Base-by-base conservation (phyloP, 2,888 invertebrate species). In the Artemia sinica region DNA sequence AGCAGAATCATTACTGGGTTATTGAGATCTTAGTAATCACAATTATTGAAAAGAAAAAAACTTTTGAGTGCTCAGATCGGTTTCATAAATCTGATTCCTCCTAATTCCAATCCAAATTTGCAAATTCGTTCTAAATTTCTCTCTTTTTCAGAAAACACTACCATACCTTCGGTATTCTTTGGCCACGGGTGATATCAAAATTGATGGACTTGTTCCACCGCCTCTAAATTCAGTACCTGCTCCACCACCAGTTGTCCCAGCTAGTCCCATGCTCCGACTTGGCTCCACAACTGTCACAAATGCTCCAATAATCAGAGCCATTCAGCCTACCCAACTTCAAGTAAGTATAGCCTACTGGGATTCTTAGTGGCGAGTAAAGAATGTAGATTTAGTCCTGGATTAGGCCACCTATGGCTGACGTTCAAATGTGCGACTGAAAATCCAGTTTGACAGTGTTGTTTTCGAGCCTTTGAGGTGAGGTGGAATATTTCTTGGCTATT, bases 191-290 rank as follows among this genome's bases (percentile, higher is more conserved):
- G 94, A 94, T 80, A 82, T 95, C 77, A 84, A 87, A 50, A 96
- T 97, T 75, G 95, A 96, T 74, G 96, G 96, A 13, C 93, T 97
- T 75, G 86, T 87, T 77, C 89, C 95, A 11, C 96, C 95, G 14
- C 86, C 90, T 41, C 82, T 86, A 72, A 84, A 84, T 71, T 82
- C 86, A 67, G 84, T 86, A 63, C 83, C 84, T 75, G 81, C 84
- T 65, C 79, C 82, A 73, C 80, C 81, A 70, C 74, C 74, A 58
- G 71, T 72, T 63, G 71, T 72, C 51, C 72, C 73, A 41, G 72
- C 76, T 50, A 72, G 74, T 69, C 72, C 74, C 71, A 73, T 74
- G 73, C 73, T 73, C 69, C 74, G 74, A 66, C 76, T 74, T 71
- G 69, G 74, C 67, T 74, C 73, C 73, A 74, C 74, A 71, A 69